Conservation (phyloP, 2,888 invertebrate species). For the Drosophila vallismaia region DNA sequence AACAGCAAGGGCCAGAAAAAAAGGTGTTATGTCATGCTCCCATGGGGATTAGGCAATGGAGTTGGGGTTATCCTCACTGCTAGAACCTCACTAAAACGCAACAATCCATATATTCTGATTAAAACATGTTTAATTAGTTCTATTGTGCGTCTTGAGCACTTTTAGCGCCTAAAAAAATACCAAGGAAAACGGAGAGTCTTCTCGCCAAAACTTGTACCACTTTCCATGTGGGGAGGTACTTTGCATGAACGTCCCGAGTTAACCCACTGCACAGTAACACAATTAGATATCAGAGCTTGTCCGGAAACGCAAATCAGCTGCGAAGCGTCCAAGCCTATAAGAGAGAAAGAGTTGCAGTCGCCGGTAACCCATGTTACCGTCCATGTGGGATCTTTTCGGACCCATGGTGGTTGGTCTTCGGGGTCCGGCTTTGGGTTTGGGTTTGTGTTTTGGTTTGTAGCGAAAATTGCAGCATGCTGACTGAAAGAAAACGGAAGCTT, state of each 20-base stretch:
- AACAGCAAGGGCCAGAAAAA: constrained; percentile 43
- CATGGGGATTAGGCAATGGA: constrained; percentile 11
- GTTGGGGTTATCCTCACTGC: too few species aligned
- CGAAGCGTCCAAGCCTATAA: constrained; percentile 30
- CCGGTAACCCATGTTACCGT: not conserved
- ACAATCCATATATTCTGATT: too few species aligned
- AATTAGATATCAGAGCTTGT: constrained; percentile 66
- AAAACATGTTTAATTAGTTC: too few species aligned
- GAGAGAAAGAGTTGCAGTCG: constrained; percentile 15
- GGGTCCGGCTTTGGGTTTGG: constrained; percentile 38
- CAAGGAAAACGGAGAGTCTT: not conserved
- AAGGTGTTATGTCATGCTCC: constrained; percentile 68
- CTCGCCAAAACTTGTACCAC: constrained; percentile 10
- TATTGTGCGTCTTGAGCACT: not conserved
- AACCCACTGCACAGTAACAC: constrained; percentile 68
- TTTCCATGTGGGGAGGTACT: constrained; percentile 22
- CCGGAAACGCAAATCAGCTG: constrained; percentile 64
- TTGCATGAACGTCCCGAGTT: constrained; percentile 43
- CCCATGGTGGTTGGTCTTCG: constrained; percentile 52
- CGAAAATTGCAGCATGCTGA: constrained; percentile 63
- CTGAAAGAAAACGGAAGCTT: constrained; percentile 72
- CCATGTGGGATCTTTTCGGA: constrained; percentile 30
- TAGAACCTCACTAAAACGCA: too few species aligned
- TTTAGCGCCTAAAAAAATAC: not conserved
- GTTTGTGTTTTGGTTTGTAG: constrained; percentile 35